Evolutionary conservation across 2,888 invertebrate genomes (phyloP).

Genomic region (Deroplatys truncata): DNA sequence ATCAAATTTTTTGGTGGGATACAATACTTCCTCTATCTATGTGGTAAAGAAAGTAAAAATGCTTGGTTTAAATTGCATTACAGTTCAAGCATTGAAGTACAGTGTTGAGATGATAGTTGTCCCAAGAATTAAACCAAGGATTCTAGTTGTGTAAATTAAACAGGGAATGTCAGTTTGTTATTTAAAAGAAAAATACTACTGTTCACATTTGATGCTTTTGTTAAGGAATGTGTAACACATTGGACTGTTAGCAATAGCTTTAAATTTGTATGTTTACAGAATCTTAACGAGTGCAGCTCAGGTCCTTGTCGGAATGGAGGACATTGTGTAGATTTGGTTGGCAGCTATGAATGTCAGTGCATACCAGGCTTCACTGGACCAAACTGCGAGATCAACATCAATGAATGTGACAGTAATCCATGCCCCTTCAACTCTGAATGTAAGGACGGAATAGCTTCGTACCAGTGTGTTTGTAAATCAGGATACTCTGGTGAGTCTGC

Average conservation of each 20-base stretch:
- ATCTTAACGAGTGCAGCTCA: conserved; percentile 54
- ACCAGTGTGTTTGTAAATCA: conserved; percentile 61
- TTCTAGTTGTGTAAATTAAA: too few relatives aligned
- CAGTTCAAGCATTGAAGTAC: too few relatives aligned
- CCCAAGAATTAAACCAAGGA: too few relatives aligned
- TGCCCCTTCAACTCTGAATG: conserved; percentile 69
- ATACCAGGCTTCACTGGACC: conserved; percentile 51
- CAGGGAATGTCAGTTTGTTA: too few relatives aligned
- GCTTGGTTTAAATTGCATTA: too few relatives aligned
- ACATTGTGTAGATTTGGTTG: conserved; percentile 55
- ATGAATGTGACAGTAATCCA: conserved; percentile 49
- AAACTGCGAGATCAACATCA: conserved; percentile 38
- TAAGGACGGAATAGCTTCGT: conserved; percentile 48
- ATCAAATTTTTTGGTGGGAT: too few relatives aligned
- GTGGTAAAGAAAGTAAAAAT: too few relatives aligned
- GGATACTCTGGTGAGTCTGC: conserved; percentile 54
- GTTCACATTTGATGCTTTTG: too few relatives aligned
- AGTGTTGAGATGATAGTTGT: too few relatives aligned
- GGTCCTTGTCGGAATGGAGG: conserved; percentile 60
- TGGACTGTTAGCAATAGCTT: background rate
- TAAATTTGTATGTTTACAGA: conserved; percentile 36
- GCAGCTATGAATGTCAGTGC: conserved; percentile 55
- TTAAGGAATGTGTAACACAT: too few relatives aligned
- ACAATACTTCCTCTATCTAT: too few relatives aligned
- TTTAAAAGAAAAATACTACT: too few relatives aligned